Evolutionary conservation across 1,140 invertebrate genomes (phyloP).

Genomic region (Medauroidea extradentata): DNA sequence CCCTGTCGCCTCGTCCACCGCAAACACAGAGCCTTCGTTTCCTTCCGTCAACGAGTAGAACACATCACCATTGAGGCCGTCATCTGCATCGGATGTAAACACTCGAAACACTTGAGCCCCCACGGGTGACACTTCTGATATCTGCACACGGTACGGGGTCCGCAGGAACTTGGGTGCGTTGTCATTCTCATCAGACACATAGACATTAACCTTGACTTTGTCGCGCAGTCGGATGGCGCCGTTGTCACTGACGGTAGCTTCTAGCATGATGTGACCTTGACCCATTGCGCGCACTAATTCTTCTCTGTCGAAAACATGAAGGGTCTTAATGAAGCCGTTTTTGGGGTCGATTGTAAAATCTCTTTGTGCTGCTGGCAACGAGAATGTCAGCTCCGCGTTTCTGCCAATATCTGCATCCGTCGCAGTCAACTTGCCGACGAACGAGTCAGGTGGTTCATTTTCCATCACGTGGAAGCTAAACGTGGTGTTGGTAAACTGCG

Average conservation of each 20-base stretch:
- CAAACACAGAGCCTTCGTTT: conserved; percentile 75
- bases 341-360: conserved; percentile 86
- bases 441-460: conserved; percentile 82
- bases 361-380: conserved; percentile 66
- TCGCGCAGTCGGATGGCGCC: conserved; percentile 73
- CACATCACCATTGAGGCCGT: conserved; percentile 86
- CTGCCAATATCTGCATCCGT: conserved; percentile 85
- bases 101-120: conserved; percentile 79
- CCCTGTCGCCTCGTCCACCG: conserved; percentile 81
- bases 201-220: conserved; percentile 84
- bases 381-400: conserved; percentile 89
- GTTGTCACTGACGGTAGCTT: conserved; percentile 84
- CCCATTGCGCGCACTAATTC: conserved; percentile 68
- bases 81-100: conserved; percentile 82
- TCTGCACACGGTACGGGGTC: conserved; percentile 75
- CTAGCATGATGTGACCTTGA: conserved; percentile 71
- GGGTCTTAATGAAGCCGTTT: conserved; percentile 88
- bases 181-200: conserved; percentile 88
- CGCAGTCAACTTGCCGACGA: conserved; percentile 84
- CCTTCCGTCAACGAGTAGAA: conserved; percentile 78
- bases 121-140: conserved; percentile 74
- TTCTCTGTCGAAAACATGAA: conserved; percentile 82
- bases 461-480: conserved; percentile 83
- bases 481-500: conserved; percentile 79
- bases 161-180: conserved; percentile 82